phyloP scores from a whole-genome alignment of 2,888 invertebrate species.

The Lochmaea capreae region DNA sequence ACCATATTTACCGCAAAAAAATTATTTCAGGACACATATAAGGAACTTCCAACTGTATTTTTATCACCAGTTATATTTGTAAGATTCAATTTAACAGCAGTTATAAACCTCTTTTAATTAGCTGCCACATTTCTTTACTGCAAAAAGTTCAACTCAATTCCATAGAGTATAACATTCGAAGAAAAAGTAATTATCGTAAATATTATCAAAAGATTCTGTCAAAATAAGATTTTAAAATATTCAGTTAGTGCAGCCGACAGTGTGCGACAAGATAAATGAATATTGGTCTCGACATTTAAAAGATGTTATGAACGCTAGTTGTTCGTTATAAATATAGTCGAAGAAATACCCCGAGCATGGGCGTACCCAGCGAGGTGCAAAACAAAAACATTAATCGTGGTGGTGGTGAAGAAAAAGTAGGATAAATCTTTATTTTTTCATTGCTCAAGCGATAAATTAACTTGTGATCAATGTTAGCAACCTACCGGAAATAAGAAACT shows the following conservation, averaged over 20 bases:
- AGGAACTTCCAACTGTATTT: background rate
- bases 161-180: background rate
- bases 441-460: too few relatives aligned
- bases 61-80: background rate
- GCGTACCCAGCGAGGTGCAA: too few relatives aligned
- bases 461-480: too few relatives aligned
- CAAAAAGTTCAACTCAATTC: constrained; percentile 2
- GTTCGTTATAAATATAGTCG: background rate
- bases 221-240: constrained; percentile 4
- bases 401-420: too few relatives aligned
- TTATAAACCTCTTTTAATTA: constrained; percentile 1
- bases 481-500: too few relatives aligned
- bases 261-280: background rate
- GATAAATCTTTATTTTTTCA: too few relatives aligned
- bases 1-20: too few relatives aligned
- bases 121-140: constrained; percentile 5
- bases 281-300: constrained; percentile 5
- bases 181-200: constrained; percentile 8
- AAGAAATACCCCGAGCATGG: too few relatives aligned
- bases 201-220: constrained; percentile 4
- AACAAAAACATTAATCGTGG: too few relatives aligned
- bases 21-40: background rate
- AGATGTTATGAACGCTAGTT: background rate
- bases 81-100: background rate
- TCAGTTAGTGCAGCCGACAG: background rate